phyloP scores from a whole-genome alignment of 1,140 invertebrate species.

The Contarinia nasturtii region DNA sequence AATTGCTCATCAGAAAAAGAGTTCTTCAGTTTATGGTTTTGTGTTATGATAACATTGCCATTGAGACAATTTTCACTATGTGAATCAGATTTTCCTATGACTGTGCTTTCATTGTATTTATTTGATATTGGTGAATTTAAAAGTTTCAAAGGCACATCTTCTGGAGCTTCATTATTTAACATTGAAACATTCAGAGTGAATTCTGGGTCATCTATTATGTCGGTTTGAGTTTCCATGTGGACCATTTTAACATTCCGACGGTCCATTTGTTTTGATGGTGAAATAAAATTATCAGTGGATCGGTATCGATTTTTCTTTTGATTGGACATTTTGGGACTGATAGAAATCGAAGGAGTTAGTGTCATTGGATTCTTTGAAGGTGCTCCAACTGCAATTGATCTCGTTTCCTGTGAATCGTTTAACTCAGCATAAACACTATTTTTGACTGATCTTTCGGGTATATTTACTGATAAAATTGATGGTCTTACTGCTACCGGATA shows the following conservation, averaged over 20 bases:
- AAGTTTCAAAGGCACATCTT: no score
- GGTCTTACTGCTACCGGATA: neutral
- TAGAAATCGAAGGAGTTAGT: no score
- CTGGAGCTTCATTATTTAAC: no score
- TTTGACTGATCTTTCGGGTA: constrained; percentile 29
- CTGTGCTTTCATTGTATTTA: no score
- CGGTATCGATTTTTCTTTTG: constrained; percentile 22
- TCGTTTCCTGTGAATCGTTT: constrained; percentile 32
- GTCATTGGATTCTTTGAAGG: no score
- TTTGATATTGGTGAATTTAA: no score
- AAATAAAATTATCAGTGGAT: constrained; percentile 19
- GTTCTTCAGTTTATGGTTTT: no score
- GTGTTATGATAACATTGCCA: no score
- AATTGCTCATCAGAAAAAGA: no score
- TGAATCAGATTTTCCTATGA: no score
- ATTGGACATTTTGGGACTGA: constrained; percentile 27
- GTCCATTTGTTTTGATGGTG: constrained; percentile 11
- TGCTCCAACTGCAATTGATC: constrained; percentile 28
- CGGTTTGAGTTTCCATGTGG: constrained; percentile 48
- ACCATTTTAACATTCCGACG: constrained; percentile 26
- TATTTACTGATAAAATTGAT: neutral
- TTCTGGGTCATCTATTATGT: constrained; percentile 29
- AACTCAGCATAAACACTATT: constrained; percentile 37
- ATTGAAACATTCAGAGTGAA: no score
- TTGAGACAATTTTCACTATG: no score